Percentiles rank a stretch among this genome's conserved stretches.
Evolutionary conservation across 2,888 invertebrate species (phyloP).

Genomic region (Aspidiotus destructor): DNA sequence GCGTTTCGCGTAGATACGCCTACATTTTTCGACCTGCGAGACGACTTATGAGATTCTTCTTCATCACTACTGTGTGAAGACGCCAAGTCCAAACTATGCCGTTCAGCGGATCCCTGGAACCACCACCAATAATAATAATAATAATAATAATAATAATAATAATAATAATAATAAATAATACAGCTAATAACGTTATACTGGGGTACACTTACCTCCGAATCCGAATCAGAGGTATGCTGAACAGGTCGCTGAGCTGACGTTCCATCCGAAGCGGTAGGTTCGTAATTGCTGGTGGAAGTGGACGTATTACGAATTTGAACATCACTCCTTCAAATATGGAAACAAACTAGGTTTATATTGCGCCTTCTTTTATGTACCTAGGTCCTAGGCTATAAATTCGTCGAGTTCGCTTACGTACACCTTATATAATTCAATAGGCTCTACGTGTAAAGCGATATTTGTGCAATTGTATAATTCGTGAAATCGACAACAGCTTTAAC

Average conservation of each 20-base stretch:
- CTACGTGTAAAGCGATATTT: too few relatives aligned
- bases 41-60: slow-evolving; percentile 46
- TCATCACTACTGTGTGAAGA: slow-evolving; percentile 95
- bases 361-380: too few relatives aligned
- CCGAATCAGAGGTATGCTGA: slow-evolving; percentile 41
- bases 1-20: slow-evolving; percentile 17
- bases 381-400: too few relatives aligned
- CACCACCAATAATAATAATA: background rate
- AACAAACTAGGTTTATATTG: slow-evolving; percentile 15
- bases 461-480: too few relatives aligned
- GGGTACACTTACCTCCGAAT: slow-evolving; percentile 40
- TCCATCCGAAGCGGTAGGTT: slow-evolving; percentile 62
- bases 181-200: too few relatives aligned
- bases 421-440: too few relatives aligned
- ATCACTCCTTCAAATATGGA: slow-evolving; percentile 54
- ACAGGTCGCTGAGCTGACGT: slow-evolving; percentile 52
- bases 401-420: too few relatives aligned
- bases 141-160: too few relatives aligned
- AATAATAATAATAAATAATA: slow-evolving; percentile 6
- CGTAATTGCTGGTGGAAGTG: slow-evolving; percentile 68
- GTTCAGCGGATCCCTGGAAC: slow-evolving; percentile 50
- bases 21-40: slow-evolving; percentile 33
- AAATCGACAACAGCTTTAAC: too few relatives aligned
- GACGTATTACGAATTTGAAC: slow-evolving; percentile 74
- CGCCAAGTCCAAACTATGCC: slow-evolving; percentile 77